Percentiles rank a stretch among this genome's conserved stretches.
Conservation (phyloP, 2,113 vertebrate genomes). For the Burhinus oedicnemus region DNA sequence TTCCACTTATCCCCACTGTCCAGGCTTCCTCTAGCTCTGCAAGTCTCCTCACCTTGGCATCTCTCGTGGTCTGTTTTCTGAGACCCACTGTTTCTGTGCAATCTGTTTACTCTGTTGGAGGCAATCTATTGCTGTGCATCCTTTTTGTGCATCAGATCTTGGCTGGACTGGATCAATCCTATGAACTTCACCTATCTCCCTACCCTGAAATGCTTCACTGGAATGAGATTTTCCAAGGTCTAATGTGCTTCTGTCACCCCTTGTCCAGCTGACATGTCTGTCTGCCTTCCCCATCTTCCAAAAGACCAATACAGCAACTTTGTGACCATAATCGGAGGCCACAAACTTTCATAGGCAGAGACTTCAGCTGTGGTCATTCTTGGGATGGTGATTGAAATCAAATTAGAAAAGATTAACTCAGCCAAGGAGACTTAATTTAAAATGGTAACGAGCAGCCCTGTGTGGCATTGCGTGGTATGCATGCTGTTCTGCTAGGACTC, state of each 20-base stretch:
- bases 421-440: background rate
- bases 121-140: background rate
- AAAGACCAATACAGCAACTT: background rate
- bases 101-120: background rate
- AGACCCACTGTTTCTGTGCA: background rate
- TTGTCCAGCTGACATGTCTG: background rate
- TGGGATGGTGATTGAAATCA: background rate
- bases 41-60: background rate
- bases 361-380: background rate
- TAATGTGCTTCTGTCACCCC: background rate
- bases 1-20: background rate
- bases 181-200: background rate
- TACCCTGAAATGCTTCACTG: background rate
- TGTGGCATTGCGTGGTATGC: no score
- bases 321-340: background rate
- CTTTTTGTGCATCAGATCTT: background rate
- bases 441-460: background rate
- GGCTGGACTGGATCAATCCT: background rate
- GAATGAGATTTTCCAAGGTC: background rate
- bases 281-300: background rate
- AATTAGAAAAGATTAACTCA: background rate
- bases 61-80: background rate
- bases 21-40: background rate
- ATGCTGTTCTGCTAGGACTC: background rate
- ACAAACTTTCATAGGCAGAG: background rate